phyloP scores from a whole-genome alignment of 2,888 invertebrate species.

The Cyclophora punctaria region DNA sequence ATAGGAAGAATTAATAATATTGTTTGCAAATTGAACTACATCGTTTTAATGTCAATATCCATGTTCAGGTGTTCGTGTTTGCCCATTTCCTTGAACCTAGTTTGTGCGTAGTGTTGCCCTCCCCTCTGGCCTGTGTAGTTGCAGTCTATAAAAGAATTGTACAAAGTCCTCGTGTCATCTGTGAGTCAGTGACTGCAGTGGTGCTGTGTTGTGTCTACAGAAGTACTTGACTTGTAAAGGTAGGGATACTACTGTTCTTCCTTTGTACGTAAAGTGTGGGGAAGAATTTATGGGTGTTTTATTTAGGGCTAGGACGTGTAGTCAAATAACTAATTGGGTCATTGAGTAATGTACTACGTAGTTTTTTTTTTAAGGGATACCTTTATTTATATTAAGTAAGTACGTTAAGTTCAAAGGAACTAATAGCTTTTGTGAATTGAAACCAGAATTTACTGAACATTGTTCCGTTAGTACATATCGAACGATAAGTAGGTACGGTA shows the following conservation, averaged over 20 bases:
- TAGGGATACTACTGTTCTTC: constrained; percentile 8
- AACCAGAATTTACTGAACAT: too few relatives aligned
- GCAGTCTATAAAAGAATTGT: constrained; percentile 69
- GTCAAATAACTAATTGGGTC: not conserved
- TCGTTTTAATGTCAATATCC: constrained; percentile 7
- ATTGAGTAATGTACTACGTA: not conserved
- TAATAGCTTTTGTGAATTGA: too few relatives aligned
- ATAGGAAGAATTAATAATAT: too few relatives aligned
- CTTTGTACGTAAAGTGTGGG: not conserved
- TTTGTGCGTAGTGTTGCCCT: constrained; percentile 40
- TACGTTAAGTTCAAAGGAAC: too few relatives aligned
- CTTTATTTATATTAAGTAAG: too few relatives aligned
- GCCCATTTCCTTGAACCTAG: constrained; percentile 38
- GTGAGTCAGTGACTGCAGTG: constrained; percentile 61
- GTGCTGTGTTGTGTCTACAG: constrained; percentile 65
- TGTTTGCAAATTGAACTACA: not conserved
- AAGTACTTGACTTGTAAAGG: constrained; percentile 41
- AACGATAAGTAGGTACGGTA: too few relatives aligned
- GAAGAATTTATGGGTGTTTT: constrained; percentile 9
- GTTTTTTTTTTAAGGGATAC: too few relatives aligned
- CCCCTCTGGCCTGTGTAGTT: constrained; percentile 39
- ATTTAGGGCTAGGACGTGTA: constrained; percentile 2
- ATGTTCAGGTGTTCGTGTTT: constrained; percentile 10
- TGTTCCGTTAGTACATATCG: too few relatives aligned
- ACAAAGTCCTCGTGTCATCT: constrained; percentile 50